Evolutionary conservation across 2,113 vertebrate species (phyloP).

Genomic region (Microtus pennsylvanicus): DNA sequence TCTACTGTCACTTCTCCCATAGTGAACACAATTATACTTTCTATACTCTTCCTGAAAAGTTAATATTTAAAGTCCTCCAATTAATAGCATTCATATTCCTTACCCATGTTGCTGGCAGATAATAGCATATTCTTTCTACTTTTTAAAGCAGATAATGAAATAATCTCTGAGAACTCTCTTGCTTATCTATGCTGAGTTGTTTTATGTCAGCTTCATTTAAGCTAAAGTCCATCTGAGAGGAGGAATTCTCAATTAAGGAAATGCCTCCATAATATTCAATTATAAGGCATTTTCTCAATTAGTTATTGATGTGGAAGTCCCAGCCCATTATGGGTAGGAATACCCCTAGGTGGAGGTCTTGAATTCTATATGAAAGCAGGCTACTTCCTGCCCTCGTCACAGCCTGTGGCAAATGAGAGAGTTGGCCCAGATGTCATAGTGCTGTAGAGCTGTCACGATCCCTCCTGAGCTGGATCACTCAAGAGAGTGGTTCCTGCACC

Average conservation of each 20-base stretch:
- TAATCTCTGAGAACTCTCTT: neutral
- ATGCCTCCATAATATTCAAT: neutral
- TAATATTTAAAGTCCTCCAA: neutral
- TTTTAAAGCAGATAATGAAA: neutral
- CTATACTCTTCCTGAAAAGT: neutral
- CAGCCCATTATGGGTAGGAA: neutral
- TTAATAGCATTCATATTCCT: neutral
- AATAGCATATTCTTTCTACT: neutral
- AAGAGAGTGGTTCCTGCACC: neutral
- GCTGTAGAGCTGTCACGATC: neutral
- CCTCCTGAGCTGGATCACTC: neutral
- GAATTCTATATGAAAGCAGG: neutral
- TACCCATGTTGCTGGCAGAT: neutral
- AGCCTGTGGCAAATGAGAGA: neutral
- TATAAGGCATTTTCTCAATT: neutral
- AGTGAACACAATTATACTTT: neutral
- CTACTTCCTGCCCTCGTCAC: rapidly evolving
- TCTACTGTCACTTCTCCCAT: neutral
- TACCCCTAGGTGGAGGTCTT: neutral
- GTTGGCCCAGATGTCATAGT: neutral
- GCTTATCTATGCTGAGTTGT: neutral
- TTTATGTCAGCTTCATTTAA: neutral
- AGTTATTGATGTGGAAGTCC: neutral
- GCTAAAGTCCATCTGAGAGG: neutral
- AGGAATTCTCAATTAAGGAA: neutral